phyloP scores from a whole-genome alignment of 2,113 vertebrate genomes.

The Equus przewalskii region DNA sequence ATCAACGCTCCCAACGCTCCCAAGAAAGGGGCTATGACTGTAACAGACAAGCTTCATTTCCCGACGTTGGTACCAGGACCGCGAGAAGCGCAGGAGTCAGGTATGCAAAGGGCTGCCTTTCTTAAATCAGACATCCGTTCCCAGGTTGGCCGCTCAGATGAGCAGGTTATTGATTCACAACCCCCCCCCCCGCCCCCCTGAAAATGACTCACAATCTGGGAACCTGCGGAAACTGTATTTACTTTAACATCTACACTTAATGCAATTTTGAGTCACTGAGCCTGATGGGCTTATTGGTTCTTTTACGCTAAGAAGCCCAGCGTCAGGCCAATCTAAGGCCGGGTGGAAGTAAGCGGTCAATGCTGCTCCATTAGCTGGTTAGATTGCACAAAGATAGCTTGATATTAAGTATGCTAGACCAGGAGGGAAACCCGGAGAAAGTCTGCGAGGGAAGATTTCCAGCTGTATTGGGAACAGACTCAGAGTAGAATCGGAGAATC shows the following conservation, averaged over 20 bases:
- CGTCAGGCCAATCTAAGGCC: neutral
- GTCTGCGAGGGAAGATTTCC: neutral
- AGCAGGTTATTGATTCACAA: neutral
- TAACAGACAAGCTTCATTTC: neutral
- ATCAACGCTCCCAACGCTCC: neutral
- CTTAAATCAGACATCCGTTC: neutral
- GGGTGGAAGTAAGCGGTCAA: neutral
- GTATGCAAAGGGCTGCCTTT: neutral
- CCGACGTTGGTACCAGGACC: neutral
- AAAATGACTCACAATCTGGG: neutral
- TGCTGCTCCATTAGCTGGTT: neutral
- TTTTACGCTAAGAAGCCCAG: neutral
- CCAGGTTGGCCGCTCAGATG: neutral
- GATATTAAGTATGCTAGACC: neutral
- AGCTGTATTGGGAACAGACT: neutral
- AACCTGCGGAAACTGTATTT: constrained; percentile 49
- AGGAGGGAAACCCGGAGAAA: neutral
- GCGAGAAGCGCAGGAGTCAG: neutral
- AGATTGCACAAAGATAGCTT: neutral
- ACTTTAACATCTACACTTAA: neutral
- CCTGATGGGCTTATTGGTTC: neutral
- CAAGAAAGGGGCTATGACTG: neutral
- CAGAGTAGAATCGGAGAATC: neutral
- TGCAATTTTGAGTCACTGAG: neutral
- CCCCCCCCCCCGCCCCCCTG: no score